Percentiles rank a stretch among this genome's conserved stretches.
Conservation (phyloP, 2,113 vertebrate species). For the Oryzias celebensis region DNA sequence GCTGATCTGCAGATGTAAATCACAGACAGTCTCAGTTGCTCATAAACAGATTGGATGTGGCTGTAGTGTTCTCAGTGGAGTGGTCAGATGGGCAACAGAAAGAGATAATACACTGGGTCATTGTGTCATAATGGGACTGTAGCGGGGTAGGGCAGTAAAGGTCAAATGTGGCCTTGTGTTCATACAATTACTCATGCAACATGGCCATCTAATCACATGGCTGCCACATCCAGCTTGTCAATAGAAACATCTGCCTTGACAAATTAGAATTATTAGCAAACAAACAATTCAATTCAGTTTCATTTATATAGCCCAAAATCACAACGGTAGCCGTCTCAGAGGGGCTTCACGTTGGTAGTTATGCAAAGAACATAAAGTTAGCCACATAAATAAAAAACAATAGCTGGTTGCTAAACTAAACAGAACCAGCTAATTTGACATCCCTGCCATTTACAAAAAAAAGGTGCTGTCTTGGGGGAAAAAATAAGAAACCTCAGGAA, state of each 20-base stretch:
- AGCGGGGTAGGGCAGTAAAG: constrained; percentile 42
- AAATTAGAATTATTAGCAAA: constrained; percentile 26
- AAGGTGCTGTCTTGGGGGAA: too few relatives aligned
- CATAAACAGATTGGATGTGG: constrained; percentile 65
- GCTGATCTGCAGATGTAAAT: constrained; percentile 55
- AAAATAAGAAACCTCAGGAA: too few relatives aligned
- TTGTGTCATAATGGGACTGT: constrained; percentile 56
- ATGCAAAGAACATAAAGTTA: too few relatives aligned
- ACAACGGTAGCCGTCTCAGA: too few relatives aligned
- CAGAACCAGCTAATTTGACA: too few relatives aligned
- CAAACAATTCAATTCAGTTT: background rate
- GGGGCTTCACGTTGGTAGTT: too few relatives aligned
- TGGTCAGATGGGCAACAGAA: constrained; percentile 50
- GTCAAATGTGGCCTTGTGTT: constrained; percentile 70
- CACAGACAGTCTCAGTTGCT: constrained; percentile 49
- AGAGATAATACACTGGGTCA: constrained; percentile 60
- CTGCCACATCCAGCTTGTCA: constrained; percentile 22
- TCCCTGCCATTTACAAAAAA: too few relatives aligned
- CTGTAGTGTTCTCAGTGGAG: constrained; percentile 41
- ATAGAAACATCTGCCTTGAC: constrained; percentile 42
- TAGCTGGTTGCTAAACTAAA: too few relatives aligned
- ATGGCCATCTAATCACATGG: constrained; percentile 38
- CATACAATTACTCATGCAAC: constrained; percentile 51
- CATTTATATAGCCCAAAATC: too few relatives aligned
- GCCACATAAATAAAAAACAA: too few relatives aligned